Conservation (phyloP, 2,113 vertebrate genomes). For the Grammomys surdaster region DNA sequence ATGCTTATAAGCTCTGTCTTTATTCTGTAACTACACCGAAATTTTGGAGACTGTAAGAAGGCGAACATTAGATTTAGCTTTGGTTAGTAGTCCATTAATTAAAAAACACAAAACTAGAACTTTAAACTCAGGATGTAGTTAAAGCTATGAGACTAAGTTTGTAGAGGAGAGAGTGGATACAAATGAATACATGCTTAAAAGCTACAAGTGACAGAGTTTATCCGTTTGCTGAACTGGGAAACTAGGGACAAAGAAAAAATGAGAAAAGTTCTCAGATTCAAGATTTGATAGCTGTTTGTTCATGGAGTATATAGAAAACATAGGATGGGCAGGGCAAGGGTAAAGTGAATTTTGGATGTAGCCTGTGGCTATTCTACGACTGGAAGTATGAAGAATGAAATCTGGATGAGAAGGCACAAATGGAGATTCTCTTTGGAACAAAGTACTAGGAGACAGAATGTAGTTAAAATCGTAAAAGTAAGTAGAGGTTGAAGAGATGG, state of each 20-base stretch:
- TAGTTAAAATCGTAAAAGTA: background rate
- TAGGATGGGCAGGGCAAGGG: background rate
- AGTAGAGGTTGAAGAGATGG: background rate
- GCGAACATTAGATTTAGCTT: background rate
- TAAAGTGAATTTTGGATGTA: constrained; percentile 21
- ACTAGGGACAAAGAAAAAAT: background rate
- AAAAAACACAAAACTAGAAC: constrained; percentile 13
- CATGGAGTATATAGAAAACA: background rate
- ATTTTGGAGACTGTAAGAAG: background rate
- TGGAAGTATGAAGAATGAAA: background rate
- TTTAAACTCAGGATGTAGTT: constrained; percentile 30
- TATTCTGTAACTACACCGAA: background rate
- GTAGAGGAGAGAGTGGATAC: background rate
- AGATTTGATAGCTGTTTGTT: background rate
- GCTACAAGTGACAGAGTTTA: background rate
- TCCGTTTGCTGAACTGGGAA: background rate
- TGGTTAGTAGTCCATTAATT: background rate
- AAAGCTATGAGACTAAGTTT: constrained; percentile 2
- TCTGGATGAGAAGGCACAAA: background rate
- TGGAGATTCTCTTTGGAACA: constrained; percentile 34
- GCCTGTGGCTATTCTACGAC: background rate
- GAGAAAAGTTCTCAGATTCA: background rate
- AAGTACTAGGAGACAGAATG: background rate
- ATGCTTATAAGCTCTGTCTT: background rate
- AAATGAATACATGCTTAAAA: background rate